Percentiles rank a stretch among this genome's conserved stretches.
phyloP scores from a whole-genome alignment of 2,888 invertebrate genomes.

The Meteorus colon region DNA sequence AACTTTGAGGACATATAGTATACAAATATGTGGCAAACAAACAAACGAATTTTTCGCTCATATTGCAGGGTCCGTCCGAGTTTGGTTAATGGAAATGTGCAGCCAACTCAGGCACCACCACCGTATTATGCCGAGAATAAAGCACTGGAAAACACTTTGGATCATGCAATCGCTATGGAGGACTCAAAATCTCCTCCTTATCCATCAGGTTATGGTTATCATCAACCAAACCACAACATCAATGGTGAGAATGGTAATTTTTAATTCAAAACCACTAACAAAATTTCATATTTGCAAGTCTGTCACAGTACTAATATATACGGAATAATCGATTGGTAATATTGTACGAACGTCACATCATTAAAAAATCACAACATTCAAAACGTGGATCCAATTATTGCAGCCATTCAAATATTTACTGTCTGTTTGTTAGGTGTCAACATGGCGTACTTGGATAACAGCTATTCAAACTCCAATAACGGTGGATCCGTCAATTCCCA shows the following conservation, averaged over 20 bases:
- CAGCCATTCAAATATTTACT: conserved; percentile 22
- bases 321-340: conserved; percentile 19
- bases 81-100: conserved; percentile 81
- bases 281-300: conserved; percentile 19
- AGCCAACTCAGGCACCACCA: conserved; percentile 90
- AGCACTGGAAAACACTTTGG: conserved; percentile 91
- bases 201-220: conserved; percentile 90
- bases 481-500: conserved; percentile 97
- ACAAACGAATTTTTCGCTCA: conserved; percentile 41
- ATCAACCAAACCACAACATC: conserved; percentile 83
- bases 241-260: conserved; percentile 79
- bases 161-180: conserved; percentile 86
- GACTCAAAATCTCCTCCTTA: conserved; percentile 91
- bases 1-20: conserved; percentile 25
- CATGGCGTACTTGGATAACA: conserved; percentile 93
- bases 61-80: conserved; percentile 81
- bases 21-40: conserved; percentile 26
- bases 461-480: conserved; percentile 94
- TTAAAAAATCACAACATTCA: background rate
- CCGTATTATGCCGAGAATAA: conserved; percentile 96
- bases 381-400: background rate
- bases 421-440: conserved; percentile 80
- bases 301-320: background rate
- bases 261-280: conserved; percentile 42
- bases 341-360: background rate